Evolutionary conservation across 2,113 vertebrate species (phyloP).

Genomic region (Psettodes erumei): DNA sequence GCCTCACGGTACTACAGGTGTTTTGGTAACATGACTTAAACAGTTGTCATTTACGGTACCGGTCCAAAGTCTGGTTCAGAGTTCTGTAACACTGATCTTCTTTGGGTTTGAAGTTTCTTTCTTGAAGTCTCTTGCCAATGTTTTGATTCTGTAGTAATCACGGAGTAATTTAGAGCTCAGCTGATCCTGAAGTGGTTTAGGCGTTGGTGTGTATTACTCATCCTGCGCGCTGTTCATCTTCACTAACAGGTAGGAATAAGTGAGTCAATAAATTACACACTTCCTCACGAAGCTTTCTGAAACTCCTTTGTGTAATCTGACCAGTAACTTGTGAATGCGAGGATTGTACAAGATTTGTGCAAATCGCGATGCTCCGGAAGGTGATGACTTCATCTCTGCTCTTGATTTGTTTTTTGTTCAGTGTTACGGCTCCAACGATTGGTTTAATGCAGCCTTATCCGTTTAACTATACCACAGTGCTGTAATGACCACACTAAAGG

Average conservation of each 20-base stretch:
- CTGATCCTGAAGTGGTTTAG: not conserved
- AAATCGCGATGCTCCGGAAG: not conserved
- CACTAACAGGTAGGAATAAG: too few species aligned
- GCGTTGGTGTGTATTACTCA: too few species aligned
- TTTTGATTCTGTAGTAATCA: not conserved
- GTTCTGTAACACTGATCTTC: not conserved
- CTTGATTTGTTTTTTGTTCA: not conserved
- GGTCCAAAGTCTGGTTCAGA: not conserved
- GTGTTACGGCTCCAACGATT: not conserved
- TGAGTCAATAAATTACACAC: not conserved
- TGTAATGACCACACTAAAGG: not conserved
- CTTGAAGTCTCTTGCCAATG: too few species aligned
- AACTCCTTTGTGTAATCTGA: not conserved
- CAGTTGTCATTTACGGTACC: not conserved
- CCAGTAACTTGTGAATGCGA: too few species aligned
- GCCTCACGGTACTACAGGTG: conserved; percentile 83
- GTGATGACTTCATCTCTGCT: not conserved
- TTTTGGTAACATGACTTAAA: too few species aligned
- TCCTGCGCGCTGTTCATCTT: too few species aligned
- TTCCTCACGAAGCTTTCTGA: not conserved
- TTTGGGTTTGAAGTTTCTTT: too few species aligned
- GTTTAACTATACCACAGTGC: not conserved
- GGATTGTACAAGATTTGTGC: not conserved
- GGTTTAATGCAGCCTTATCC: not conserved
- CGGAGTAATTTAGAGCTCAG: not conserved